Evolutionary conservation across 2,888 invertebrate genomes (phyloP).

Genomic region (Eubasilissa splendida): DNA sequence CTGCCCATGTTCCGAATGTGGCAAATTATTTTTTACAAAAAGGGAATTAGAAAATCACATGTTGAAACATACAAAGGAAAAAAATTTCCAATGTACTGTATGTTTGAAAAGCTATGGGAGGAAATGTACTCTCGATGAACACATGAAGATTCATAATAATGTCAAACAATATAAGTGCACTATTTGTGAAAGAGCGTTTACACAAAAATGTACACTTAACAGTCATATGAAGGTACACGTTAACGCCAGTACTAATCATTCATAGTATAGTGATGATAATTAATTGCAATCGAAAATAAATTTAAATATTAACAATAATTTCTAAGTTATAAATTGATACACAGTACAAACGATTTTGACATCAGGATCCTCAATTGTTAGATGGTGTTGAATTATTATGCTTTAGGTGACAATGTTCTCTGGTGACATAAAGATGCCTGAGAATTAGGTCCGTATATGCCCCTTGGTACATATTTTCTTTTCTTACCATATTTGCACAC

Average conservation of each 20-base stretch:
- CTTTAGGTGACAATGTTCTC: no score
- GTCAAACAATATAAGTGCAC: slow-evolving; percentile 3
- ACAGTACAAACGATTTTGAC: no score
- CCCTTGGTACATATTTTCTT: no score
- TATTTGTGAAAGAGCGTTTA: slow-evolving; percentile 19
- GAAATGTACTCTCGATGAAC: background rate
- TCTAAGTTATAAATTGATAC: no score
- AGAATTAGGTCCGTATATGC: no score
- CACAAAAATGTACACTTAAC: slow-evolving; percentile 25
- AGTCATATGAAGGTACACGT: slow-evolving; percentile 23
- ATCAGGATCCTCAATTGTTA: no score
- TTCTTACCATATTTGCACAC: no score
- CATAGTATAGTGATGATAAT: no score
- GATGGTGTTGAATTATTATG: no score
- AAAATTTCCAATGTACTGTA: slow-evolving; percentile 22
- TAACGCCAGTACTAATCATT: background rate
- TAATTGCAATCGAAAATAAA: no score
- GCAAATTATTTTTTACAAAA: slow-evolving; percentile 12
- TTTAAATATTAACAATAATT: no score
- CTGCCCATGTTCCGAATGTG: slow-evolving; percentile 1
- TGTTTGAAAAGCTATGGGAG: slow-evolving; percentile 14
- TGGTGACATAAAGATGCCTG: no score
- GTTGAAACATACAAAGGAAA: slow-evolving; percentile 22
- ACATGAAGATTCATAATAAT: slow-evolving; percentile 23
- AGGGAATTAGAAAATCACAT: slow-evolving; percentile 23